Percentiles rank a stretch among this genome's conserved stretches.
phyloP scores from a whole-genome alignment of 2,888 invertebrate genomes.

The Eupithecia vulgata region DNA sequence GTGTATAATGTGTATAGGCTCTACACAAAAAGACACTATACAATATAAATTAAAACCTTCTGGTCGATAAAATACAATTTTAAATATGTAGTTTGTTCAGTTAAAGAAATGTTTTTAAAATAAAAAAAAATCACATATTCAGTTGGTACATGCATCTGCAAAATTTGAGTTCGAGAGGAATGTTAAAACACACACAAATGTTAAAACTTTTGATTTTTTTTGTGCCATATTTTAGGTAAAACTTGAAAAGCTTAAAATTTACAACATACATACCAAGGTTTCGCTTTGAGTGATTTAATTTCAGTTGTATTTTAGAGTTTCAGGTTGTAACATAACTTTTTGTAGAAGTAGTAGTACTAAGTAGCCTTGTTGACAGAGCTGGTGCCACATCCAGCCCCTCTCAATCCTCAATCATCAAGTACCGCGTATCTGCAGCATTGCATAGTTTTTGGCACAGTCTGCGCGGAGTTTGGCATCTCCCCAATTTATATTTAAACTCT shows the following conservation, averaged over 20 bases:
- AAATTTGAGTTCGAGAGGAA: too few relatives aligned
- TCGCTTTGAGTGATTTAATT: not conserved
- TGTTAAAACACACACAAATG: too few relatives aligned
- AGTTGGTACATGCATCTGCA: too few relatives aligned
- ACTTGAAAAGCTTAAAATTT: not conserved
- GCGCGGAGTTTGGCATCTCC: constrained; percentile 55
- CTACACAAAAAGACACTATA: too few relatives aligned
- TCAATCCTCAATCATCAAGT: constrained; percentile 35
- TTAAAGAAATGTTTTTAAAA: too few relatives aligned
- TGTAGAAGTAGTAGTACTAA: not conserved
- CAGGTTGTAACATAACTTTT: not conserved
- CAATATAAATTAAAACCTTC: too few relatives aligned
- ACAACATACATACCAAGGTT: not conserved
- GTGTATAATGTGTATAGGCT: too few relatives aligned
- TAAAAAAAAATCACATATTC: too few relatives aligned
- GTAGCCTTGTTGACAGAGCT: not conserved
- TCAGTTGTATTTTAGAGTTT: not conserved
- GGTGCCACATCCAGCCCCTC: constrained; percentile 39
- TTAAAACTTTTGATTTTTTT: too few relatives aligned
- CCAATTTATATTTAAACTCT: constrained; percentile 66
- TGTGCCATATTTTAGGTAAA: too few relatives aligned
- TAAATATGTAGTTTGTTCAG: too few relatives aligned
- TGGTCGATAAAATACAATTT: too few relatives aligned
- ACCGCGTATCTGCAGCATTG: constrained; percentile 59
- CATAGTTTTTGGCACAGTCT: constrained; percentile 64